Percentiles rank a stretch among this genome's conserved stretches.
Conservation (phyloP, 1,140 invertebrate genomes). For the Drosophila micromelanica region DNA sequence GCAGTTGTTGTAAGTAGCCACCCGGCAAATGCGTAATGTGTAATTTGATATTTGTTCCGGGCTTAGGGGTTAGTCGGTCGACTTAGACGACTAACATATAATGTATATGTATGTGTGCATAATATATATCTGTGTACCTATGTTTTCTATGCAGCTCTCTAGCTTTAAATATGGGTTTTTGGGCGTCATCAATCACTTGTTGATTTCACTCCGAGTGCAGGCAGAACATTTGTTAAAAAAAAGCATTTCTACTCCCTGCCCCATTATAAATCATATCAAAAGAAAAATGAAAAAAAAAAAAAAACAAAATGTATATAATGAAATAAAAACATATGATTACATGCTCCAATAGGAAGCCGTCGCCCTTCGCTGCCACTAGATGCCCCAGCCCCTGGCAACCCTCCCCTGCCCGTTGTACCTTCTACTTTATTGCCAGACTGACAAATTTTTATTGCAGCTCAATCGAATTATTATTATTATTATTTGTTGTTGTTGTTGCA, state of each 20-base stretch:
- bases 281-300: too few relatives aligned
- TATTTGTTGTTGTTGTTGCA: neutral
- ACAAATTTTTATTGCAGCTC: constrained; percentile 80
- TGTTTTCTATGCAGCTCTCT: neutral
- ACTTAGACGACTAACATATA: constrained; percentile 5
- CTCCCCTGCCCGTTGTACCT: neutral
- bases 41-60: constrained; percentile 28
- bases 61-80: constrained; percentile 23
- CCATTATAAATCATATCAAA: constrained; percentile 68
- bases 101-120: neutral
- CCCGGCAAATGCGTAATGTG: constrained; percentile 35
- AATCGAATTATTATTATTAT: constrained; percentile 58
- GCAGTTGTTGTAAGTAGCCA: constrained; percentile 5
- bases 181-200: constrained; percentile 72
- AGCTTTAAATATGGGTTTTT: constrained; percentile 12
- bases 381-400: neutral
- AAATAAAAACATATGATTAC: constrained; percentile 51
- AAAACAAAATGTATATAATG: constrained; percentile 10
- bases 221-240: constrained; percentile 41
- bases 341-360: constrained; percentile 35
- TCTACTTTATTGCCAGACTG: constrained; percentile 45
- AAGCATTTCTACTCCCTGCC: constrained; percentile 17
- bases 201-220: constrained; percentile 48
- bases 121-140: neutral
- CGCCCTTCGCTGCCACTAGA: constrained; percentile 4